These are phyloP conservation scores for Centruroides vittatus DNA, from an alignment of 1,140 invertebrate species.

Conservation along the genomic window DNA sequence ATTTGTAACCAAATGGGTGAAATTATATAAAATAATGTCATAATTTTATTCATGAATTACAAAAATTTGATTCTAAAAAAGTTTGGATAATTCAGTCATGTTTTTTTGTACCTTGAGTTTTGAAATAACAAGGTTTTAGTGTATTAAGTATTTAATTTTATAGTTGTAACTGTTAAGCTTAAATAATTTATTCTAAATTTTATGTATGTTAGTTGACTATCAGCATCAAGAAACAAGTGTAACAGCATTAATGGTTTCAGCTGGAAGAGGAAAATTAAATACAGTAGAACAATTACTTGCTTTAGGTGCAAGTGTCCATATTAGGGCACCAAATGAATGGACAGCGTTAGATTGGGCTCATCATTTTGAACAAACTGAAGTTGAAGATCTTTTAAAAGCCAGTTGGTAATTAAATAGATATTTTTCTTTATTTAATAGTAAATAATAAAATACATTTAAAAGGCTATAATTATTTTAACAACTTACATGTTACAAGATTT, in stretches of 20 bases:
- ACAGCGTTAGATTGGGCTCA: conserved; percentile 57
- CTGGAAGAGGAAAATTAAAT: conserved; percentile 46
- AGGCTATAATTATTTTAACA: no score
- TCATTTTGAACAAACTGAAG: conserved; percentile 42
- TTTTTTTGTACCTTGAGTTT: no score
- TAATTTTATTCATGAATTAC: no score
- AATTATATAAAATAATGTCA: no score
- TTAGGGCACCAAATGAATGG: conserved; percentile 51
- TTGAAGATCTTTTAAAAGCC: conserved; percentile 30
- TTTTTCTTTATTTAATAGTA: no score
- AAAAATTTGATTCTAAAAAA: background rate
- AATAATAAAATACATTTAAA: no score
- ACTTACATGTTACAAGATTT: no score
- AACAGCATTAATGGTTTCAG: conserved; percentile 60
- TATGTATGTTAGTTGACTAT: conserved; percentile 28
- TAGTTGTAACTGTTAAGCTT: no score
- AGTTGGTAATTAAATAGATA: background rate
- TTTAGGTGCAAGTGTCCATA: conserved; percentile 49
- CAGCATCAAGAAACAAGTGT: conserved; percentile 49
- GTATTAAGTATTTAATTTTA: no score
- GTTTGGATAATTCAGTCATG: background rate
- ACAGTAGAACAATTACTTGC: conserved; percentile 50
- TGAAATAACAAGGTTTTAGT: no score
- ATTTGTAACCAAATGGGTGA: no score
- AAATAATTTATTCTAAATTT: no score